phyloP scores from a whole-genome alignment of 2,797 vertebrate species.

The Cyprinodon diabolis region DNA sequence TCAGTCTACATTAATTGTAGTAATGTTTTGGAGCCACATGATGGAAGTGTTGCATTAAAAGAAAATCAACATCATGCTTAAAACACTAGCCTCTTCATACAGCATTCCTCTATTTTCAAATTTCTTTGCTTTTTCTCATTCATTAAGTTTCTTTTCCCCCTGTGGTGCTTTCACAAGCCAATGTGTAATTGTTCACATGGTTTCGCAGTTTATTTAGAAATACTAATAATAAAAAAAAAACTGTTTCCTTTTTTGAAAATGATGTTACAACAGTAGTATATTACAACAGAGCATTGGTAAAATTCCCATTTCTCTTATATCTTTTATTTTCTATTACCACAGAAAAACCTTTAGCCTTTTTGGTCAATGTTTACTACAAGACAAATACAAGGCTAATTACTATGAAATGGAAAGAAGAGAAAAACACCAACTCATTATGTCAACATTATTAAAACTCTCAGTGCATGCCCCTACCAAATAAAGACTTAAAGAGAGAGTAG shows the following conservation, averaged over 20 bases:
- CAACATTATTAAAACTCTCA: no score
- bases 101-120: background rate
- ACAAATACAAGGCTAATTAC: background rate
- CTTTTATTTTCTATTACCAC: background rate
- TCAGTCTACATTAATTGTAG: constrained; percentile 18
- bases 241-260: background rate
- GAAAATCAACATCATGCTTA: background rate
- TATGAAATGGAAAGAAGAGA: no score
- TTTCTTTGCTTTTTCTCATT: background rate
- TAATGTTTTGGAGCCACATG: constrained; percentile 58
- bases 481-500: no score
- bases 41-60: constrained; percentile 57
- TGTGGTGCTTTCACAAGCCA: background rate
- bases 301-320: background rate
- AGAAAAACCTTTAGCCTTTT: background rate
- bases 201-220: constrained; percentile 10
- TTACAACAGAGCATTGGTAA: background rate
- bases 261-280: background rate
- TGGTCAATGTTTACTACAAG: background rate
- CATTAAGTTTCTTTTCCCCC: background rate
- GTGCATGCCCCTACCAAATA: no score
- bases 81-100: background rate
- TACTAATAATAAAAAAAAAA: background rate
- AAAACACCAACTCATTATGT: no score
- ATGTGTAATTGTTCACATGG: background rate